Base-by-base conservation (phyloP, 2,113 vertebrate species). In the Antigone vipio region DNA sequence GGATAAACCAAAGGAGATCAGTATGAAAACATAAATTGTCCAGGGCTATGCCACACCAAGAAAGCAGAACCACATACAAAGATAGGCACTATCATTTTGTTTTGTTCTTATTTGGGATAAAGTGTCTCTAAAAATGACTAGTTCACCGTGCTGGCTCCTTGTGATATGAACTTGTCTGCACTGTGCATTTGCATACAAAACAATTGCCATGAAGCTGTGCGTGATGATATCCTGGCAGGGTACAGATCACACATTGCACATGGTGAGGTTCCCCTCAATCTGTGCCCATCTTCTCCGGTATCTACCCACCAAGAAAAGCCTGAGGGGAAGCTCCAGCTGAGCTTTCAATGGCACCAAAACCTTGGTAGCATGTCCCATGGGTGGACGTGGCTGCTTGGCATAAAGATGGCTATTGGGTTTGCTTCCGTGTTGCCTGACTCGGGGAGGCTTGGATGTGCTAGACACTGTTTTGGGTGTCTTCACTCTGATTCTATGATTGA, bases 1-100 rank as follows among this genome's bases (percentile, higher is more conserved):
- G 44, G 44, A 9, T 75, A 75, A 69, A 74, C 38, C 32, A 64
- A 64, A 55, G 21, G 15, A 2, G 5, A 62, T 58, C 55, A 45
- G 2, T 42, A 69, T 24, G 7, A 69, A 90, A 79, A 24, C 10
- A 35, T 15, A 30, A 52, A 30, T 50, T 68, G 19, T 53, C 62
- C 34, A 38, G 38, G 47, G 40, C 40, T 75, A 2, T 72, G 60
- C 22, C 56, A 50, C 0, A 0, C 21, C 21, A 12, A 34, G 38
- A 80, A 62, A 80, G 26, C 50, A 81, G 63, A 93, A n/a, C 7
- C 0, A 1, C 40, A 7, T 9, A 38, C 0, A 0, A 26, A 10
- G 14, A 53, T 11, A 47, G 20, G 8, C 42, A 32, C 23, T 32
- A n/a, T 89, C 19, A 12, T 53, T 87, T 89, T 77, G 17, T 7